Evolutionary conservation across 2,113 vertebrate genomes (phyloP).

Genomic region (Parus major): DNA sequence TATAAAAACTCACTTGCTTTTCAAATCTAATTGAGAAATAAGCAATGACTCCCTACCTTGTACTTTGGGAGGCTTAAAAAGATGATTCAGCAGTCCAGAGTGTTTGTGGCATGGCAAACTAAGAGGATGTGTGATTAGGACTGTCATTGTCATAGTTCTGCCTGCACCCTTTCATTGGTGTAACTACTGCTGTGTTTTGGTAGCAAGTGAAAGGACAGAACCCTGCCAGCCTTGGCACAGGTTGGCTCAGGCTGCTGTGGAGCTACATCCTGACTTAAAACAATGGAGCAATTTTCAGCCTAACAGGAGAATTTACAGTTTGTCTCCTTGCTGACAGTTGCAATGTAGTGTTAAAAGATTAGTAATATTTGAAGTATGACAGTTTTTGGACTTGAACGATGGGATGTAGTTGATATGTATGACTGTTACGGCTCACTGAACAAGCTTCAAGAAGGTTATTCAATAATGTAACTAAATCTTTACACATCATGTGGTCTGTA

Average conservation of each 20-base stretch:
- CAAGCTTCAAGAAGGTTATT: not conserved
- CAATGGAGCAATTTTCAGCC: not conserved
- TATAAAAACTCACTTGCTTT: not conserved
- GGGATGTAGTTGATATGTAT: not conserved
- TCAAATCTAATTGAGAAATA: not conserved
- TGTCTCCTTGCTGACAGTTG: not conserved
- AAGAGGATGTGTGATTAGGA: not conserved
- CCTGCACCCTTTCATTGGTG: not conserved
- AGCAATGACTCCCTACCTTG: not conserved
- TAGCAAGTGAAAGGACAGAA: not conserved
- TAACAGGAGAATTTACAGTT: not conserved
- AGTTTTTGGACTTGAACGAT: not conserved
- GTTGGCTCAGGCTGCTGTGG: not conserved
- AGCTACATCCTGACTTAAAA: not conserved
- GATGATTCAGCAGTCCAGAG: not conserved
- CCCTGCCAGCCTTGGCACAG: not conserved
- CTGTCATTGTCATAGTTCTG: not conserved
- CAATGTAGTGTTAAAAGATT: not conserved
- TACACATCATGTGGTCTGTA: not conserved
- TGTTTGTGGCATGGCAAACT: not conserved
- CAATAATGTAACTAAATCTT: not conserved
- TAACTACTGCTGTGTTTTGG: not conserved
- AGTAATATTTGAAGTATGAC: not conserved
- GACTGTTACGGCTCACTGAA: not conserved
- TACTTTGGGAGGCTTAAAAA: not conserved